phyloP scores from a whole-genome alignment of 2,797 vertebrate genomes.

The Kryptolebias ocellatus region DNA sequence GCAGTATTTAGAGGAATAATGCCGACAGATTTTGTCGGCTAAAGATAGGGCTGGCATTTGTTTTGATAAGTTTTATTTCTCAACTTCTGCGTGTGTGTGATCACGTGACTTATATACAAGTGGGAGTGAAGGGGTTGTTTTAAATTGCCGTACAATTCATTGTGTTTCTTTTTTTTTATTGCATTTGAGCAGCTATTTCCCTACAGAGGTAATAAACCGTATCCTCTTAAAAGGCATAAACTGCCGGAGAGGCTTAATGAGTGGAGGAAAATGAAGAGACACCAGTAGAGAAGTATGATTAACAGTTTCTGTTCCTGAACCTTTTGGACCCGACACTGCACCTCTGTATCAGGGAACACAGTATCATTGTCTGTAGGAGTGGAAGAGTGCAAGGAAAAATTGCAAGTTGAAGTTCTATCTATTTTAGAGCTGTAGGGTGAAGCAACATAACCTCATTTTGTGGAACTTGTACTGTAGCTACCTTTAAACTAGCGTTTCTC shows the following conservation, averaged over 20 bases:
- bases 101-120: conserved; percentile 45
- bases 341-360: conserved; percentile 10
- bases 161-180: conserved; percentile 46
- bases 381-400: conserved; percentile 31
- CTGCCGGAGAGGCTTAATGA: conserved; percentile 55
- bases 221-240: conserved; percentile 52
- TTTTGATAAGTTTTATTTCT: conserved; percentile 40
- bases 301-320: conserved; percentile 46
- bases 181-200: conserved; percentile 52
- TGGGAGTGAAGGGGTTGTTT: conserved; percentile 42
- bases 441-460: conserved; percentile 41
- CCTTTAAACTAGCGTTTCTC: no score
- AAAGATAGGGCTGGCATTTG: conserved; percentile 15
- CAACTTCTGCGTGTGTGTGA: background rate
- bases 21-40: background rate
- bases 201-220: conserved; percentile 59
- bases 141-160: conserved; percentile 57
- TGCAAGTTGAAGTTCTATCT: conserved; percentile 18
- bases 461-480: conserved; percentile 22
- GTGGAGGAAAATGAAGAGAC: conserved; percentile 46
- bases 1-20: conserved; percentile 2
- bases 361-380: conserved; percentile 10
- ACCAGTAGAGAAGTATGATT: conserved; percentile 35
- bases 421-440: conserved; percentile 28
- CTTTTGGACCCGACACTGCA: conserved; percentile 21